Evolutionary conservation across 1,140 invertebrate species (phyloP), one percentile per base, ranked within the genome.

Genomic region (Asobara japonica): DNA sequence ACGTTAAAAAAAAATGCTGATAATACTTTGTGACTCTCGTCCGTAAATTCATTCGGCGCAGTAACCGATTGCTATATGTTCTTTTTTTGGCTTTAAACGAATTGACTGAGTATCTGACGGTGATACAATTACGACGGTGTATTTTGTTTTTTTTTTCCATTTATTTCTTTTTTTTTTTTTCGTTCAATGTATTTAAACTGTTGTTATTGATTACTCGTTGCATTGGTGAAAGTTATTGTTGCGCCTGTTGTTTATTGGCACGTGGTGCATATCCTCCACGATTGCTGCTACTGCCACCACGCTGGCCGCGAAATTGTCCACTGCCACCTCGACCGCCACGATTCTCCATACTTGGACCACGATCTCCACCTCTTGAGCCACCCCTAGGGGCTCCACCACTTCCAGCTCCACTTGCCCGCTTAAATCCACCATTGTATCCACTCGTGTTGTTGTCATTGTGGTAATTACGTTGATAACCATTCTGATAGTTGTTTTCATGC

Each of bases 381-480:
- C 77, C 79, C n/a, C n/a, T n/a, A 27, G 82, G 80, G 10, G 83
- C 83, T 27, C 79, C 76, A 29, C 79, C 76, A 8, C 73, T 48
- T 10, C 70, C 33, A 30, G 65, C 71, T 16, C 65, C 71, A 41
- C 73, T 67, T 61, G 48, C 71, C 48, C 60, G 76, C 25, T 77
- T 71, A 70, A 77, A 75, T 27, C 72, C 81, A 13, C 77, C 79
- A 25, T 82, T 81, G 13, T 84, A 83, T 27, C 79, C 76, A 29
- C 79, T 76, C 10, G 73, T 67, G 30, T 72, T 80, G 25, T 73
- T 82, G 6, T 83, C 80, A 16, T 79, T 82, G 51, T 81, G 82
- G n/a, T 83, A 84, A 18, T 82, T 82, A 20, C 83, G 82, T 66
- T 84, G 83, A 74, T 86, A 87, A 27, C 85, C 85, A 22, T 87